Evolutionary conservation across 2,888 invertebrate genomes (phyloP).

Genomic region (Habroteleia sp.): DNA sequence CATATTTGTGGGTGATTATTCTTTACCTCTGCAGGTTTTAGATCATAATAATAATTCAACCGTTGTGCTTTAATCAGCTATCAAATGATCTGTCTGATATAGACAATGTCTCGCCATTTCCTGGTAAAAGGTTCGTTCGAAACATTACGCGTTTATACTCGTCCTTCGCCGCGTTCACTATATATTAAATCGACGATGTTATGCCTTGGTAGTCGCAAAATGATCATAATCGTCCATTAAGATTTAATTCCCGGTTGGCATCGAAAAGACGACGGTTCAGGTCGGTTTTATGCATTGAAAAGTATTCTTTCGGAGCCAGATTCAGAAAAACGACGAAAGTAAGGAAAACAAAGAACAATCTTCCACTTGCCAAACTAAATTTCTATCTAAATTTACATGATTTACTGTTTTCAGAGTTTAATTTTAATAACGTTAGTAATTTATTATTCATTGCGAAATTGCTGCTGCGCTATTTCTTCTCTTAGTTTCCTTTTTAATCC

Average conservation of each 20-base stretch:
- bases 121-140: constrained; percentile 41
- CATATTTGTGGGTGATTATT: too few species aligned
- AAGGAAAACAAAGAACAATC: too few species aligned
- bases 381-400: too few species aligned
- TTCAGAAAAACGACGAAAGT: too few species aligned
- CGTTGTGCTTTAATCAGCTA: constrained; percentile 40
- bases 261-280: constrained; percentile 14
- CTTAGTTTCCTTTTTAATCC: too few species aligned
- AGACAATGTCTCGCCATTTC: constrained; percentile 43
- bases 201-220: constrained; percentile 35
- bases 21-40: background rate
- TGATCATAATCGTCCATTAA: constrained; percentile 50
- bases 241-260: constrained; percentile 39
- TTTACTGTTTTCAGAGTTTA: too few species aligned
- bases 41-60: constrained; percentile 10
- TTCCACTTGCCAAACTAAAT: too few species aligned
- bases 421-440: too few species aligned
- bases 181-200: constrained; percentile 39
- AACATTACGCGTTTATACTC: constrained; percentile 43
- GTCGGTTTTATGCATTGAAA: constrained; percentile 7
- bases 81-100: constrained; percentile 32
- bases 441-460: too few species aligned
- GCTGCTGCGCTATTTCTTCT: too few species aligned
- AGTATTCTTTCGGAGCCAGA: too few species aligned
- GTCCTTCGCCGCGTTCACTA: constrained; percentile 28